phyloP scores from a whole-genome alignment of 2,888 invertebrate genomes.

The Tetanocera ferruginea region DNA sequence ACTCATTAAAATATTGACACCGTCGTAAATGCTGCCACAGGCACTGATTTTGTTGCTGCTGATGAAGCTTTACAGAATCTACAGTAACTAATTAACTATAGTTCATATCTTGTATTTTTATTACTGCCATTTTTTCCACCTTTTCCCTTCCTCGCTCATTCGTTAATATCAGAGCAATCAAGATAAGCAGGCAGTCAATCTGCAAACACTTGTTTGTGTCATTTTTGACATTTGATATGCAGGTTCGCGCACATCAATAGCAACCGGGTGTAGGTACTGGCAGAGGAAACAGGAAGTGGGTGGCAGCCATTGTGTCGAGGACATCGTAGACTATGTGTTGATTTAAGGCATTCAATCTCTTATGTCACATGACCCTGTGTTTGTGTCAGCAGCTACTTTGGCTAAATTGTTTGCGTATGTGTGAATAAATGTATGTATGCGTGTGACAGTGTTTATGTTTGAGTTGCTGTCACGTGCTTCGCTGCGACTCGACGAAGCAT shows the following conservation, averaged over 20 bases:
- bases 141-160: background rate
- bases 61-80: too few relatives aligned
- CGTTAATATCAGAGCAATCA: background rate
- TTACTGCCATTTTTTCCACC: background rate
- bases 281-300: background rate
- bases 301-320: background rate
- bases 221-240: conserved; percentile 13
- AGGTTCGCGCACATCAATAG: background rate
- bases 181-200: background rate
- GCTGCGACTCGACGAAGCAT: background rate
- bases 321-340: background rate
- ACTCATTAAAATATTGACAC: conserved; percentile 17
- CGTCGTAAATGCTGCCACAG: background rate
- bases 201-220: conserved; percentile 24
- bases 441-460: background rate
- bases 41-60: too few relatives aligned
- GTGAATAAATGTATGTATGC: background rate
- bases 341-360: conserved; percentile 24
- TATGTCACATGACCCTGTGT: background rate
- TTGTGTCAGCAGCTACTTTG: background rate
- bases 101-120: background rate
- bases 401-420: background rate
- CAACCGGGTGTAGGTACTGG: background rate
- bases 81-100: too few relatives aligned
- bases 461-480: background rate